Evolutionary conservation across 2,888 invertebrate species (phyloP), one percentile per base, ranked within the genome.

Genomic region (Agonopterix heracliana): DNA sequence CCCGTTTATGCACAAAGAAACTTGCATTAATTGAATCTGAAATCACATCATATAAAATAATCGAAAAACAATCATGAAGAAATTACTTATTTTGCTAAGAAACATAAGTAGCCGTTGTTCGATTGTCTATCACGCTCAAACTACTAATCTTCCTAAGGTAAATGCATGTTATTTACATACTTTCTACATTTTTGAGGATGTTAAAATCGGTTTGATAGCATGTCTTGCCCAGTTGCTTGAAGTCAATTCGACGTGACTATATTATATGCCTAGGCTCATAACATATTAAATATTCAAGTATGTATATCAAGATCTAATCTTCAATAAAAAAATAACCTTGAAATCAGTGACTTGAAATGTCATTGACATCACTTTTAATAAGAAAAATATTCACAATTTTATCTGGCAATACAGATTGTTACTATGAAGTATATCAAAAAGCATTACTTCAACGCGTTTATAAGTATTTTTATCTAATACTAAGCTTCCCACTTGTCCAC

Each of bases 361-460:
- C 86, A 86, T 81, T 79, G 82, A 84, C 84, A 83, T 81, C 77
- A 79, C 74, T 77, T 74, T 71, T 77, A 71, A 70, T 78, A 86
- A 83, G 85, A 85, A 88, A 88, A 88, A 87, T 87, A 86, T 87
- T 86, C 85, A 87, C 84, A 86, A 83, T 83, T 86, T 85, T 88
- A 88, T 87, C 86, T 88, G 88, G 88, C 88, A 88, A 88, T 87
- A 87, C 88, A 88, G 88, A 88, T 85, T 80, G 77, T 78, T 71
- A 71, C 73, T 77, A 77, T 77, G 77, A 80, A 78, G 71, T 78
- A 79, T 80, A 77, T 82, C 78, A 79, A 83, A 64, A 84, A 83
- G 80, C 80, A 78, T 81, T 60, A 58, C 60, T 66, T 65, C 54
- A 66, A 74, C 68, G 68, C 71, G 64, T 74, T 71, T 68, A 68